Conservation (phyloP, 2,888 invertebrate species). For the Ennomos erosarius region DNA sequence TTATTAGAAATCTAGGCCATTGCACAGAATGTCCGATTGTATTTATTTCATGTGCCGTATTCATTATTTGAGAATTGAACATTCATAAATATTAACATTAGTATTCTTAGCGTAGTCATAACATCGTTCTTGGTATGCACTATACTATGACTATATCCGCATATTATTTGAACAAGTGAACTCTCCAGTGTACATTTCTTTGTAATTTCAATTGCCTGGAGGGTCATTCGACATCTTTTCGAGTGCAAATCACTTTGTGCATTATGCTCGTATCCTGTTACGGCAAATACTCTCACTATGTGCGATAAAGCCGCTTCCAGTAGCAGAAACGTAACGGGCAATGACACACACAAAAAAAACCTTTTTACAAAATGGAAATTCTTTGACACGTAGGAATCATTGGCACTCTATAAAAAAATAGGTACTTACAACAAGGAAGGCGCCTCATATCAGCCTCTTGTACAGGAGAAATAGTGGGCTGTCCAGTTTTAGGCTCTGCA, state of each 20-base stretch:
- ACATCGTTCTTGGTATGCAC: slow-evolving; percentile 32
- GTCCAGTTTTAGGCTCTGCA: slow-evolving; percentile 86
- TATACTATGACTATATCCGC: slow-evolving; percentile 33
- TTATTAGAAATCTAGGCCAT: slow-evolving; percentile 45
- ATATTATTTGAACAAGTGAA: slow-evolving; percentile 62
- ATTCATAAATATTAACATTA: no score
- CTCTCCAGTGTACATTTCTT: slow-evolving; percentile 42
- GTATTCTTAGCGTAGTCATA: no score
- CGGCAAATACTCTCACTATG: no score
- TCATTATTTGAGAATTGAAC: no score
- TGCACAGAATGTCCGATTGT: slow-evolving; percentile 30
- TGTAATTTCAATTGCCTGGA: slow-evolving; percentile 50
- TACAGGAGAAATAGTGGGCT: slow-evolving; percentile 82
- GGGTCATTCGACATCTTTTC: slow-evolving; percentile 47
- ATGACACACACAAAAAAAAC: no score
- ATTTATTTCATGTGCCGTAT: slow-evolving; percentile 4
- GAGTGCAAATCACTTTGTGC: slow-evolving; percentile 48
- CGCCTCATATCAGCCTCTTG: slow-evolving; percentile 84
- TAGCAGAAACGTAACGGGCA: no score
- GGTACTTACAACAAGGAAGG: slow-evolving; percentile 87
- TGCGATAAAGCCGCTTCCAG: no score
- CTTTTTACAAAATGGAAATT: no score
- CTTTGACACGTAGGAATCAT: no score
- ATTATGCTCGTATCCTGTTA: slow-evolving; percentile 46
- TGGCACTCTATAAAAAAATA: background rate